These are phyloP conservation scores for Xenopus laevis DNA, from an alignment of 2,113 vertebrate genomes.

Conservation along the genomic window DNA sequence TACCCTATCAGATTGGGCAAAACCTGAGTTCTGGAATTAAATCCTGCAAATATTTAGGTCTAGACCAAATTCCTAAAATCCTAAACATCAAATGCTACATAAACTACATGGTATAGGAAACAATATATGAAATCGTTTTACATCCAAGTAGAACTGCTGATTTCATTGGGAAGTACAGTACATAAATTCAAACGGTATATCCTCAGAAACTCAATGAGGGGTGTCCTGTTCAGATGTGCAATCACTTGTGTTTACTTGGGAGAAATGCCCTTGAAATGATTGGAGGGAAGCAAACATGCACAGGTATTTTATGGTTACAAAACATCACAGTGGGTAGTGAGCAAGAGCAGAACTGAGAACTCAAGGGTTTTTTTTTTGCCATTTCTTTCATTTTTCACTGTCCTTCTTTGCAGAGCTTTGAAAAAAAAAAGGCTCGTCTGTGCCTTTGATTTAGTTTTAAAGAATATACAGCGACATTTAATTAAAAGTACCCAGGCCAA, in stretches of 20 bases:
- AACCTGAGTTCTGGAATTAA: too few relatives aligned
- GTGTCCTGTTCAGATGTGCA: background rate
- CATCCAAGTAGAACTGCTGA: too few relatives aligned
- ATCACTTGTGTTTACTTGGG: conserved; percentile 4
- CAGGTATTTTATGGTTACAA: background rate
- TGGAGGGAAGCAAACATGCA: conserved; percentile 17
- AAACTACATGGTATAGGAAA: too few relatives aligned
- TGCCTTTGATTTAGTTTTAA: conserved; percentile 45
- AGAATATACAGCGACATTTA: conserved; percentile 45
- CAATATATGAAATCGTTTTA: too few relatives aligned
- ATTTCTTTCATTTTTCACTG: conserved; percentile 43
- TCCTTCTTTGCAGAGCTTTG: conserved; percentile 38
- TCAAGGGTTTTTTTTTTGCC: conserved; percentile 16
- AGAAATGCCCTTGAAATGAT: conserved; percentile 31
- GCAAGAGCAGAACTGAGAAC: conserved; percentile 14
- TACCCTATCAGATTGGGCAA: too few relatives aligned
- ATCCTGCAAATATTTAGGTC: too few relatives aligned
- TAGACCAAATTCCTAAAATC: too few relatives aligned
- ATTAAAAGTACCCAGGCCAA: conserved; percentile 46
- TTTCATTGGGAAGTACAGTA: too few relatives aligned
- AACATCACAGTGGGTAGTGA: conserved; percentile 14
- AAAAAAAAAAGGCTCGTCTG: conserved; percentile 26
- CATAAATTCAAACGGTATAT: too few relatives aligned
- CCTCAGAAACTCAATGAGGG: background rate
- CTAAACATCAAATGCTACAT: too few relatives aligned